phyloP scores from a whole-genome alignment of 2,888 invertebrate genomes.

The Oegoconia quadripuncta region DNA sequence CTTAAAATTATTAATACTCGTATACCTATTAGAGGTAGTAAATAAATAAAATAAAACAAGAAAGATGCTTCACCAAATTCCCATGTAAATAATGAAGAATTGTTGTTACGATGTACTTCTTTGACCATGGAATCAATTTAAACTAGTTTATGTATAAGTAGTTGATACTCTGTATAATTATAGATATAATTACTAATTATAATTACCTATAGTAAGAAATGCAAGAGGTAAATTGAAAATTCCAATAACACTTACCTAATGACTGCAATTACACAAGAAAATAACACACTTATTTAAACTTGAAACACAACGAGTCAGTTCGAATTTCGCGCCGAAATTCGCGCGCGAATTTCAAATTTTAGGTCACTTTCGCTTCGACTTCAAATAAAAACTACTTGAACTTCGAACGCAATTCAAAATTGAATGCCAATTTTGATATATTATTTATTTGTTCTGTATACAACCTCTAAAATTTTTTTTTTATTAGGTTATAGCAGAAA shows the following conservation, averaged over 20 bases:
- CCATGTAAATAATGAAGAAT: no score
- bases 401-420: slow-evolving; percentile 47
- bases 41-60: no score
- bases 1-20: no score
- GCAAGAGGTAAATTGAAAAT: neutral
- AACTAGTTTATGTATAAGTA: no score
- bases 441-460: slow-evolving; percentile 31
- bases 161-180: no score
- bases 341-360: slow-evolving; percentile 41
- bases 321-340: slow-evolving; percentile 34
- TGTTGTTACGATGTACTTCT: no score
- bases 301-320: slow-evolving; percentile 40
- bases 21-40: no score
- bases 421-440: slow-evolving; percentile 23
- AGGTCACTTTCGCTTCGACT: slow-evolving; percentile 30
- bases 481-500: slow-evolving; percentile 60
- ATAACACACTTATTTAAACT: slow-evolving; percentile 27
- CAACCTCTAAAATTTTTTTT: slow-evolving; percentile 59
- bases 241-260: slow-evolving; percentile 36
- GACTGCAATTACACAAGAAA: slow-evolving; percentile 31
- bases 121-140: no score
- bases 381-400: slow-evolving; percentile 34
- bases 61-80: no score
- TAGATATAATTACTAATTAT: no score
- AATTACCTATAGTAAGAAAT: no score